phyloP scores from a whole-genome alignment of 2,797 vertebrate species.

The Neopelma chrysocephalum region DNA sequence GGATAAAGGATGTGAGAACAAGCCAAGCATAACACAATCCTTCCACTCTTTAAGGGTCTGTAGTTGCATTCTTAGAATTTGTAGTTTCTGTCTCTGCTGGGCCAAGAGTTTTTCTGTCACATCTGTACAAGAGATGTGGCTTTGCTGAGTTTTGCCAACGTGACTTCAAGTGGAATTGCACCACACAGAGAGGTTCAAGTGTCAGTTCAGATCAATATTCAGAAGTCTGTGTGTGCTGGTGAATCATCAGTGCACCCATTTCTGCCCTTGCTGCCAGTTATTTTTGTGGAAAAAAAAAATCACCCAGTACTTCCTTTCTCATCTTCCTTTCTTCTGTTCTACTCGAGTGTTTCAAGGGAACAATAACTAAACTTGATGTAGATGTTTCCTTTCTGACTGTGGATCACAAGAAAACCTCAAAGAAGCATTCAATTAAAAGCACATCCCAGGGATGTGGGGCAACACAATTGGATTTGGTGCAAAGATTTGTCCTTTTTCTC shows the following conservation, averaged over 20 bases:
- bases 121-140: background rate
- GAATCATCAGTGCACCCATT: background rate
- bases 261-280: background rate
- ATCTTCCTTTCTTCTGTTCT: background rate
- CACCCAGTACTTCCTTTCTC: background rate
- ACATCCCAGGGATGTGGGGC: too few relatives aligned
- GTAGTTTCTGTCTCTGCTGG: background rate
- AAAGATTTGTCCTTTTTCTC: background rate
- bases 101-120: background rate
- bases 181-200: background rate
- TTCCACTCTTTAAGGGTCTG: background rate
- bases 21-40: background rate
- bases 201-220: background rate
- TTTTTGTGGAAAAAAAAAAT: background rate
- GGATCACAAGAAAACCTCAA: background rate
- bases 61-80: background rate
- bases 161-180: background rate
- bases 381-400: background rate
- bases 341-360: background rate
- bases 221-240: background rate
- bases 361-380: background rate
- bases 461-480: background rate
- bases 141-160: background rate
- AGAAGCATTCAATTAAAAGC: background rate
- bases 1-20: background rate